Base-by-base conservation (phyloP, 2,888 invertebrate genomes). In the Hirtodrosophila duncani region DNA sequence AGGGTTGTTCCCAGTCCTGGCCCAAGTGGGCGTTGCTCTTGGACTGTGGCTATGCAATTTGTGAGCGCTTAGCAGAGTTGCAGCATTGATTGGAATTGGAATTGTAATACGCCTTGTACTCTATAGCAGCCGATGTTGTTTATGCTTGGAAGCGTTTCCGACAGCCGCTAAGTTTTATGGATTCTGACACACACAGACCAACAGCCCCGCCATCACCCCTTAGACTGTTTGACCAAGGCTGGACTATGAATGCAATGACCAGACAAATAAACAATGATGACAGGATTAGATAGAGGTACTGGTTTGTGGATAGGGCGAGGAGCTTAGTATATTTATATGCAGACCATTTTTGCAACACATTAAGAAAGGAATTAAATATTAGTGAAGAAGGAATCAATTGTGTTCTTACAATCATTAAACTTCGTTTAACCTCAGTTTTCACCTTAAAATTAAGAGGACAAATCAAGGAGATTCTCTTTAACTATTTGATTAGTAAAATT, bases 51-150 rank as follows among this genome's bases (percentile, higher is more conserved):
- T 46, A 37, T 65, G 67, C 79, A 79, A 79, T 78, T 70, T 77
- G 64, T 68, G 52, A n/a, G n/a, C 63, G 78, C 71, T 80, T 71
- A 81, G 80, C 71, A 72, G 27, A 39, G 78, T 45, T 60, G 52
- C 55, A 50, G 55, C 70, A 77, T 71, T 71, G 70, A 71, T 80
- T 71, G 70, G 78, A 52, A 23, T 26, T 26, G 38, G 14, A 38
- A 5, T 26, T 11, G 26, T 6, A 64, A 36, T 20, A 20, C 16
- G 34, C 8, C n/a, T 27, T 24, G 44, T 26, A 23, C 38, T 24
- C 38, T 60, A 39, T n/a, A n/a, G n/a, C n/a, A n/a, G n/a, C n/a
- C n/a, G n/a, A n/a, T n/a, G n/a, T n/a, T n/a, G n/a, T 23, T 50
- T 60, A 39, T 30, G 50, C 44, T 26, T 10, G 39, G 4, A 18